Conservation (phyloP, 64 coral and sea anemone species). For the Anthopleura sola region DNA sequence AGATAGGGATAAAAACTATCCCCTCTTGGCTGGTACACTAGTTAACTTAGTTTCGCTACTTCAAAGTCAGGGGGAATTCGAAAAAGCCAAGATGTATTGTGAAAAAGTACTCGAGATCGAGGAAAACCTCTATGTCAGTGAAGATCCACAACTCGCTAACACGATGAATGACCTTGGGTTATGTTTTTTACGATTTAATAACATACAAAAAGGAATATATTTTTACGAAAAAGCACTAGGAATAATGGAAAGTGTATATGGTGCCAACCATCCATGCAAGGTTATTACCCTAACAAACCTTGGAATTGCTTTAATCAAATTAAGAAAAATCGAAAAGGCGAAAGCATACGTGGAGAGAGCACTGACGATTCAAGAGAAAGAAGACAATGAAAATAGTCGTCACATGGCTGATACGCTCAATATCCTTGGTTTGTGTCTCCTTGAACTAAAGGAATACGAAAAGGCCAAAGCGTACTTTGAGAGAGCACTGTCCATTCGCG, state of each 20-base stretch:
- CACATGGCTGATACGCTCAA: too few species aligned
- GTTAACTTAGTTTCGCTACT: background rate
- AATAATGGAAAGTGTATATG: background rate
- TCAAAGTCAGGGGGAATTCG: background rate
- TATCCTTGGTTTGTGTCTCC: too few species aligned
- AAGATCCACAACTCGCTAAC: background rate
- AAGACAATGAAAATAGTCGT: too few species aligned
- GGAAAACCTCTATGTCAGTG: background rate
- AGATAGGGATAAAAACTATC: background rate
- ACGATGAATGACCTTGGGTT: background rate
- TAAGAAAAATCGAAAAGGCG: background rate
- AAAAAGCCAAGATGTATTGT: conserved; percentile 22
- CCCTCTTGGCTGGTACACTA: background rate
- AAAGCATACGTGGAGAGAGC: background rate
- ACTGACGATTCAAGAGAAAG: too few species aligned
- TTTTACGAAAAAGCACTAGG: background rate
- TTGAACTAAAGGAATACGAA: too few species aligned
- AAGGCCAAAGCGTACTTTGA: background rate
- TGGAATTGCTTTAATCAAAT: background rate
- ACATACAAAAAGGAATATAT: too few species aligned
- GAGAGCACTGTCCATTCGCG: background rate
- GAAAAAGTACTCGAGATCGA: conserved; percentile 1
- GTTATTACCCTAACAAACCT: background rate
- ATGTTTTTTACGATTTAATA: too few species aligned
- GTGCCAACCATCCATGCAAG: background rate